A percentile compares a stretch with the other conserved stretches of the same genome.
Conservation (phyloP, 2,888 invertebrate species). For the Synergus japonicus region DNA sequence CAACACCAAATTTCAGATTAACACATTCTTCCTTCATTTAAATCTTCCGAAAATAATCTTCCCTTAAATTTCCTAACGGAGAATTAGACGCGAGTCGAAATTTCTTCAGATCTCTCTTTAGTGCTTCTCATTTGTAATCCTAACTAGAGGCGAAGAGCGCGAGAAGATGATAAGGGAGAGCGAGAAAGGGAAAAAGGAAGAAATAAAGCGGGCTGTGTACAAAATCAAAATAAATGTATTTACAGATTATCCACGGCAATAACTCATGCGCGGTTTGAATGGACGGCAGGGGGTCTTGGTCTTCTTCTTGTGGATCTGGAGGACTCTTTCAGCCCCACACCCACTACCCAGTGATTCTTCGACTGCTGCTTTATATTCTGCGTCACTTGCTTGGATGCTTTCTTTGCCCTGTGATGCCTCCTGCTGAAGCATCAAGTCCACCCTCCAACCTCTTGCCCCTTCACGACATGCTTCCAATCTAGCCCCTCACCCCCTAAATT, state of each 20-base stretch:
- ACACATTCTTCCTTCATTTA: not conserved
- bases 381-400: constrained; percentile 65
- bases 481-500: constrained; percentile 35
- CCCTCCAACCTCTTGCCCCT: constrained; percentile 47
- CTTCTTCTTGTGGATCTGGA: constrained; percentile 58
- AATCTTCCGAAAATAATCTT: not conserved
- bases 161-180: not conserved
- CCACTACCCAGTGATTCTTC: constrained; percentile 56
- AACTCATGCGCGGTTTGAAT: constrained; percentile 75
- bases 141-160: constrained; percentile 22
- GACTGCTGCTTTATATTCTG: constrained; percentile 76
- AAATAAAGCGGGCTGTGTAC: constrained; percentile 70
- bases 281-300: constrained; percentile 75
- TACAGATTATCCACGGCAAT: constrained; percentile 75
- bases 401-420: constrained; percentile 53
- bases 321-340: constrained; percentile 49
- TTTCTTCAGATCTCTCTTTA: not conserved
- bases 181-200: constrained; percentile 1
- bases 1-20: not conserved
- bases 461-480: constrained; percentile 38
- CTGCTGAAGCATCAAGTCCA: constrained; percentile 48
- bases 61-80: not conserved
- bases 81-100: not conserved
- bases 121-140: constrained; percentile 18
- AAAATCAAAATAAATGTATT: constrained; percentile 76